phyloP scores from a whole-genome alignment of 2,797 vertebrate genomes.

The Enteromius paludinosus region DNA sequence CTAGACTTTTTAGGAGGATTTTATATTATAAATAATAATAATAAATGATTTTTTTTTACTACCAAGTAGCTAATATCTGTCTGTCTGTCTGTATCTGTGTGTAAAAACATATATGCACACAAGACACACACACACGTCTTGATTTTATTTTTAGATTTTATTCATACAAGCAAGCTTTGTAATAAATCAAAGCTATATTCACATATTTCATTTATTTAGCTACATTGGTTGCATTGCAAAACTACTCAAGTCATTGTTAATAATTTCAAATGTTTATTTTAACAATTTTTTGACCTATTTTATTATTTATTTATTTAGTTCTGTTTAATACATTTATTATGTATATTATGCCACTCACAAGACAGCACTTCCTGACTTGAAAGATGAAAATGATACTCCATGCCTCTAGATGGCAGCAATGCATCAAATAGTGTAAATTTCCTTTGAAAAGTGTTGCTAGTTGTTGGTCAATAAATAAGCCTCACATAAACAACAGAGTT shows the following conservation, averaged over 20 bases:
- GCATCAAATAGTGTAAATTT: background rate
- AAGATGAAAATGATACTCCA: slow-evolving; percentile 1
- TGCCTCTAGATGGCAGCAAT: slow-evolving; percentile 49
- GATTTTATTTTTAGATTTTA: background rate
- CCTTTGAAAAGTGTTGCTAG: background rate
- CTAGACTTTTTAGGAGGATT: background rate
- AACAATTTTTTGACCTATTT: background rate
- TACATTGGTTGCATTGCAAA: background rate
- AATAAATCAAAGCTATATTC: background rate
- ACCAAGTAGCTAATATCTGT: background rate
- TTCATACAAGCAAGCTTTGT: background rate
- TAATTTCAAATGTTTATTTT: background rate
- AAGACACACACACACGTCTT: background rate
- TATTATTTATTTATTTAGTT: background rate
- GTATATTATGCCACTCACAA: background rate
- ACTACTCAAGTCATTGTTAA: background rate
- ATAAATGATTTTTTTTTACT: background rate
- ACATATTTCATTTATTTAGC: background rate
- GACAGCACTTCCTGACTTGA: background rate
- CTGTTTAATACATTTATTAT: background rate
- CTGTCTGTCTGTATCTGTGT: background rate
- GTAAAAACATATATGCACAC: background rate
- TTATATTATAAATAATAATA: background rate
- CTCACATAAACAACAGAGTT: background rate
- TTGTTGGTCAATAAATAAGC: background rate